These are phyloP conservation scores for Sebastes trivittatus DNA, from an alignment of 2,797 vertebrate genomes.

Conservation along the genomic window DNA sequence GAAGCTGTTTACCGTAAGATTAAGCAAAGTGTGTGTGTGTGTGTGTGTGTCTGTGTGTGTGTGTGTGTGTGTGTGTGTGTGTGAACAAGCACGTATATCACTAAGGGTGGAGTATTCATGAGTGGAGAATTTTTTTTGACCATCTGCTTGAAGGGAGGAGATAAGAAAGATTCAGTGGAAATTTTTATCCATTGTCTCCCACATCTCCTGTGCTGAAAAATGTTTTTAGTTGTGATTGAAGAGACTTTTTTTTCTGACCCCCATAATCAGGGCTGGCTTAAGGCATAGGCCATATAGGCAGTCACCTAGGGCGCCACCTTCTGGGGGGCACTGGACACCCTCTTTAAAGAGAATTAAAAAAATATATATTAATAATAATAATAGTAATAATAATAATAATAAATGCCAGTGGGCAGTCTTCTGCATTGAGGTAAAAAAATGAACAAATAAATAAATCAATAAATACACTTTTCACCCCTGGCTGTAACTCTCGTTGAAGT, in stretches of 20 bases:
- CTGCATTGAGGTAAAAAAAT: too few relatives aligned
- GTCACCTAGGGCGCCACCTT: too few relatives aligned
- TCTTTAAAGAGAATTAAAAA: too few relatives aligned
- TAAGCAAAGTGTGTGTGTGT: constrained; percentile 28
- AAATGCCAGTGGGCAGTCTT: too few relatives aligned
- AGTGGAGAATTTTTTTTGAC: constrained; percentile 30
- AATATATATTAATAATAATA: too few relatives aligned
- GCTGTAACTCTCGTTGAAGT: too few relatives aligned
- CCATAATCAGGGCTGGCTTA: neutral
- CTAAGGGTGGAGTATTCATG: constrained; percentile 42
- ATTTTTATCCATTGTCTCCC: neutral
- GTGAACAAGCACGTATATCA: constrained; percentile 36
- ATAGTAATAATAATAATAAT: too few relatives aligned
- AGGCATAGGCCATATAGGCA: too few relatives aligned
- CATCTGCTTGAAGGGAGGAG: constrained; percentile 45
- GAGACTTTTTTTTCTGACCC: neutral
- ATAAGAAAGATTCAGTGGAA: constrained; percentile 14
- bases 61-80: neutral
- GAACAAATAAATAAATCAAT: too few relatives aligned
- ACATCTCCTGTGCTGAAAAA: neutral
- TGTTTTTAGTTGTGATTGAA: neutral
- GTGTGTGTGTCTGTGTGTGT: constrained; percentile 6
- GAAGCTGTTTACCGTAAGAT: constrained; percentile 71
- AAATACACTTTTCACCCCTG: too few relatives aligned
- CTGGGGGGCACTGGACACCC: too few relatives aligned